Conservation (phyloP, 92 coral and sea anemone genomes). For the Epizoanthus scotinus region DNA sequence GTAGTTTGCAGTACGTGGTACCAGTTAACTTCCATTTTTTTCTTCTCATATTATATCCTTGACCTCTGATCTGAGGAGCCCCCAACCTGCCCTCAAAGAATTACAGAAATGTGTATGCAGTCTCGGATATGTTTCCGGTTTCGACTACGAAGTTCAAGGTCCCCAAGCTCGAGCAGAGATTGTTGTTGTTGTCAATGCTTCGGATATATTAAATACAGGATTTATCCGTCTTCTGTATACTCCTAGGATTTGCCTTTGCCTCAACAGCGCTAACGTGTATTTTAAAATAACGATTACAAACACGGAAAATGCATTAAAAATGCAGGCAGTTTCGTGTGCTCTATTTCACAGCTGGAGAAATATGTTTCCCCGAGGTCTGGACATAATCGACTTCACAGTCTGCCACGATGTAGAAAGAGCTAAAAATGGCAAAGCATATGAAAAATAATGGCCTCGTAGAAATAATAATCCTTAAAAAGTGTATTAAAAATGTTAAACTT, state of each 20-base stretch:
- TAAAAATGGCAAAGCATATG: too few species aligned
- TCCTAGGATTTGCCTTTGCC: neutral
- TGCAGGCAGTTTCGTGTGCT: too few species aligned
- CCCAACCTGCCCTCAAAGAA: neutral
- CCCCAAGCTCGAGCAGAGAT: neutral
- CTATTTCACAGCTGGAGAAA: slow-evolving; percentile 14
- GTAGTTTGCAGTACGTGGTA: neutral
- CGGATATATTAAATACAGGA: neutral
- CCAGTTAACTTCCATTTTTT: neutral
- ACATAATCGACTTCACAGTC: neutral
- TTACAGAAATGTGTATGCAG: neutral
- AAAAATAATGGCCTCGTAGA: too few species aligned
- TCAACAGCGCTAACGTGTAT: neutral
- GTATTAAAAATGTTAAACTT: too few species aligned
- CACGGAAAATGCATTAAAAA: neutral
- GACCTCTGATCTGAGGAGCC: neutral
- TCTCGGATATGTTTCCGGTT: neutral
- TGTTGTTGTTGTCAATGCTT: neutral
- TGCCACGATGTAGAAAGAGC: neutral
- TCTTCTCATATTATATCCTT: neutral
- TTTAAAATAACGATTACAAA: slow-evolving; percentile 17
- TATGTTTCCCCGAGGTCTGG: neutral
- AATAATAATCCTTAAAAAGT: too few species aligned
- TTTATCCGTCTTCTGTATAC: neutral
- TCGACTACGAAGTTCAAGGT: slow-evolving; percentile 26